Conservation (phyloP, 2,113 vertebrate genomes). For the Engraulis encrasicolus region DNA sequence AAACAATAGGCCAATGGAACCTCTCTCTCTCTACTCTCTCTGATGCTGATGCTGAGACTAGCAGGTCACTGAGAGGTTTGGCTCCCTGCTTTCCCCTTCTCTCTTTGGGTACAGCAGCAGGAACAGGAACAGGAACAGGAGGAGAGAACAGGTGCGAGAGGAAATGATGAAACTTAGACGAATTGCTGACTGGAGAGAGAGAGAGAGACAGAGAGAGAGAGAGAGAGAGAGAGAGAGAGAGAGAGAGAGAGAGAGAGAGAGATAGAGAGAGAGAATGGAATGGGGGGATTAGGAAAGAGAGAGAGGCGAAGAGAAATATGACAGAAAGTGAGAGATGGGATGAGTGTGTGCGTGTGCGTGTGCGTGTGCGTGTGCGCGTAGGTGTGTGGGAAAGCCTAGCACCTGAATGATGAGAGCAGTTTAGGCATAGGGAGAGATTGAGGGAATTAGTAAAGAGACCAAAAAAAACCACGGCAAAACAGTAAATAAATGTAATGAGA, state of each 20-base stretch:
- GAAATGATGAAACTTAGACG: not conserved
- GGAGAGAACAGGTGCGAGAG: not conserved
- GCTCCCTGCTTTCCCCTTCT: not conserved
- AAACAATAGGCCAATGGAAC: too few species aligned
- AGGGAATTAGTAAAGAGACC: too few species aligned
- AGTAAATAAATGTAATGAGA: too few species aligned
- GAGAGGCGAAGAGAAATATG: too few species aligned
- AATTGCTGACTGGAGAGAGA: too few species aligned
- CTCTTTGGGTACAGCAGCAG: not conserved
- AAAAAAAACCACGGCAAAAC: too few species aligned
- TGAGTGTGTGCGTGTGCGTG: not conserved
- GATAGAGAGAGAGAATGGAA: too few species aligned
- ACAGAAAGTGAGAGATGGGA: not conserved
- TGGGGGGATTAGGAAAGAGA: too few species aligned
- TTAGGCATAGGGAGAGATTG: not conserved
- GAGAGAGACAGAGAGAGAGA: not conserved
- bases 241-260: too few species aligned
- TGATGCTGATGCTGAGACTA: not conserved
- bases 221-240: not conserved
- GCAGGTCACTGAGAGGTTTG: not conserved
- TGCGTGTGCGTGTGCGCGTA: not conserved
- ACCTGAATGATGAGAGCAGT: not conserved
- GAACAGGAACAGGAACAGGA: not conserved
- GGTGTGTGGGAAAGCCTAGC: not conserved
- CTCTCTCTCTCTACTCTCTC: too few species aligned